Base-by-base conservation (phyloP, 2,888 invertebrate genomes). In the Himalopsyche anomala region DNA sequence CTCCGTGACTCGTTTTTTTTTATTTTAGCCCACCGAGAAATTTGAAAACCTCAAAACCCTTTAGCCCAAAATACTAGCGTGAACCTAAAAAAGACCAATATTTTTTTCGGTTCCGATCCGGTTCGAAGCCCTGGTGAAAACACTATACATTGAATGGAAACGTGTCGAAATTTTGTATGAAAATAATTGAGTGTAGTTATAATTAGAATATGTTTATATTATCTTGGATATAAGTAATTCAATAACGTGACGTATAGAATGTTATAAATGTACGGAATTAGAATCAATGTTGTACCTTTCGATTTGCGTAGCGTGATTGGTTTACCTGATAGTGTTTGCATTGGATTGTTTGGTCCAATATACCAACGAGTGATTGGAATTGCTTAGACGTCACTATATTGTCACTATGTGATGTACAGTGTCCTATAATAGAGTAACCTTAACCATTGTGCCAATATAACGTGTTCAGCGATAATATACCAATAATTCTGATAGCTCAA, bases 251-350 rank as follows among this genome's bases (percentile, higher is more conserved):
- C 36, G 0, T 17, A 74, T 38, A 38, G 6, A 74, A 74, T 36
- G 36, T 38, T 38, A 74, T 74, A 36, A 74, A 74, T 74, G 38
- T 28, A 74, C 36, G 15, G 38, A 15, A 36, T 28, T 4, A 38
- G 12, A 74, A 74, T 38, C 74, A 38, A 74, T 38, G 74, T 36
- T 74, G 11, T 74, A 28, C 12, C 74, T 11, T 74, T 69, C 69
- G 2, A 74, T 38, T 74, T 74, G 74, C 12, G 36, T 38, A 38
- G 38, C 74, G 38, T 38, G 74, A 74, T 74, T 74, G 74, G 74
- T 74, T 74, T 36, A 74, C 74, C 74, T 74, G 74, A 74, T 38
- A 74, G 74, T 74, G 74, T 74, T 74, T 74, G 36, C 74, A 36
- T 38, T 38, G 38, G 38, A 74, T 74, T 36, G 74, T 74, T 38